These are phyloP conservation scores for Anastrepha ludens DNA, from an alignment of 1,140 invertebrate genomes.

Conservation along the genomic window DNA sequence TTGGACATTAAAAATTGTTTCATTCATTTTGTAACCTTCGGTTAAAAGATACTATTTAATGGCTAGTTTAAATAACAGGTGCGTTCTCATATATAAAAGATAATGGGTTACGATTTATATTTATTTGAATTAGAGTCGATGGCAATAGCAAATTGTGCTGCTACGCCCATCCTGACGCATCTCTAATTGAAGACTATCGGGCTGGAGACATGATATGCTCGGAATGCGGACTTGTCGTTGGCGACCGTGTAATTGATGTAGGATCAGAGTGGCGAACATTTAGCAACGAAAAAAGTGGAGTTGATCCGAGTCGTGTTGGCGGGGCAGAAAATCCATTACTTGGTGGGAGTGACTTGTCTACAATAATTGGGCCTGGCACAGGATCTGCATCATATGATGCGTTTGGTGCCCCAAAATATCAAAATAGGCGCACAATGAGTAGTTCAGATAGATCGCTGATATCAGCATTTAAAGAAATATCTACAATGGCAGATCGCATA, in stretches of 20 bases:
- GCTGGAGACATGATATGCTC: slow-evolving; percentile 99
- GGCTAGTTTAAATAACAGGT: not conserved
- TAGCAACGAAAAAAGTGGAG: slow-evolving; percentile 97
- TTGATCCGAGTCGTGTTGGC: slow-evolving; percentile 99
- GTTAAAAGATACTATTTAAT: not conserved
- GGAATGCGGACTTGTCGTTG: slow-evolving; percentile 98
- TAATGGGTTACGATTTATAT: not conserved
- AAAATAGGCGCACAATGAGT: slow-evolving; percentile 94
- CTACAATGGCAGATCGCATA: slow-evolving; percentile 97
- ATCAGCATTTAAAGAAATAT: slow-evolving; percentile 97
- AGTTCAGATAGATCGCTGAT: slow-evolving; percentile 95
- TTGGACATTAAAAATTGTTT: too few species aligned
- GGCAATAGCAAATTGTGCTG: slow-evolving; percentile 88
- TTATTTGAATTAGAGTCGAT: slow-evolving; percentile 3
- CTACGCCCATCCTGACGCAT: slow-evolving; percentile 95
- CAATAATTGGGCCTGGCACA: slow-evolving; percentile 95
- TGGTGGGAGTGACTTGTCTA: slow-evolving; percentile 96
- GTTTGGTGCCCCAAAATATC: slow-evolving; percentile 93
- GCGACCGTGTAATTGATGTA: slow-evolving; percentile 99
- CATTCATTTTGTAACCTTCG: too few species aligned
- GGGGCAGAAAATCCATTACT: slow-evolving; percentile 96
- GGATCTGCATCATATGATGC: slow-evolving; percentile 87
- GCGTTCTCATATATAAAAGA: not conserved
- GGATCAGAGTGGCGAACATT: slow-evolving; percentile 99
- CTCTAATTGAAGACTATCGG: slow-evolving; percentile 97